Base-by-base conservation (phyloP, 2,797 vertebrate genomes). In the Meda fulgida region DNA sequence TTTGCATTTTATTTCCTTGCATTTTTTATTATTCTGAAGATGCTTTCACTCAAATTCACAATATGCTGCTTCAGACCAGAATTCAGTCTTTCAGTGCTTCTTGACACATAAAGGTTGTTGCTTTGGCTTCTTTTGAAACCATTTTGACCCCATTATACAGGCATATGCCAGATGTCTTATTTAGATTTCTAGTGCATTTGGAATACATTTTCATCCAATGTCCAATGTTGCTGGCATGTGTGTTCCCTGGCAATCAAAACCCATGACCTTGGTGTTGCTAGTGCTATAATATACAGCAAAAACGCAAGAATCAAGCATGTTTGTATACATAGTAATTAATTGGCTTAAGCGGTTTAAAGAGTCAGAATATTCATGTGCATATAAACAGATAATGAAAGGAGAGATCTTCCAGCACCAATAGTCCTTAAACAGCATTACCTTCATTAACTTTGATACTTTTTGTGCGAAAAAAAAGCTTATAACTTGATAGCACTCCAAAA, bases 141-240 rank as follows among this genome's bases (percentile, higher is more conserved):
- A 46, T 79, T 66, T 66, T 31, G 11, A 60, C 46, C 36, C 29
- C 5, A 29, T 31, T 31, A 21, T 63, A 21, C 36, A 18, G 16
- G 16, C 36, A 78, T 78, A 63, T 40, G 76, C 18, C 58, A 63
- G 58, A 38, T 43, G 55, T 78, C n/a, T 40, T 63, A 21, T 63
- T 29, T 29, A 11, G 5, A 58, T 58, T 58, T 58, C 21, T 36
- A 58, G 19, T 48, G 60, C 10, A 79, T 66, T 48, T 65, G 26
- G n/a, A 40, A 79, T 10, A 65, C 3, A 46, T 78, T 19, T 43
- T n/a, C n/a, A n/a, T 58, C 1, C 51, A n/a, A 0, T 77, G 31
- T 65, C 26, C 38, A 29, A 21, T 53, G 16, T 18, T 77, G 7
- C 70, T 40, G 2, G 36, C n/a, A 26, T 43, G 23, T 43, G 76